Percentiles rank a stretch among this genome's conserved stretches.
phyloP scores from a whole-genome alignment of 35 echinoderm and acorn worm genomes.

The Diadema setosum region DNA sequence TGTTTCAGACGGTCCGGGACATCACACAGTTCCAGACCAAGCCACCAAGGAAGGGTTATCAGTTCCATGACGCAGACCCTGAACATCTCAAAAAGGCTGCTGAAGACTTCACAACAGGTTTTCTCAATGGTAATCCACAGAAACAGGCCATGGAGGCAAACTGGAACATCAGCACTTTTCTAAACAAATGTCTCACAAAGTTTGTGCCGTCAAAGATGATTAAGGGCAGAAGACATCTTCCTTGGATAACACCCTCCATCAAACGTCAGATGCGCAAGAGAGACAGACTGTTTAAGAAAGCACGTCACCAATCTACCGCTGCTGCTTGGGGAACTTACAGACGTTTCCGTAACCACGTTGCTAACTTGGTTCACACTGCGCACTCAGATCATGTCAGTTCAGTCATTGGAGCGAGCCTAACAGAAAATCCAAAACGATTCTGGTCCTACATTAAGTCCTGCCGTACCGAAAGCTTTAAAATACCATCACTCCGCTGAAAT shows the following conservation, averaged over 20 bases:
- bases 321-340: background rate
- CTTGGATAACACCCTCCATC: background rate
- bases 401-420: too few species aligned
- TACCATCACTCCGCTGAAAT: too few species aligned
- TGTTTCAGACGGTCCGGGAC: background rate
- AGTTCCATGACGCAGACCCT: slow-evolving; percentile 18
- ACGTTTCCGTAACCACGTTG: background rate
- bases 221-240: background rate
- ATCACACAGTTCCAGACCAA: slow-evolving; percentile 6
- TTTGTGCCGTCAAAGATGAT: too few species aligned
- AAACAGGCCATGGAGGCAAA: slow-evolving; percentile 26
- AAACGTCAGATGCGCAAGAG: background rate
- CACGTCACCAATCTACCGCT: too few species aligned
- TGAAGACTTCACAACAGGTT: background rate
- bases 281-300: too few species aligned
- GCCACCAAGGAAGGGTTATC: background rate
- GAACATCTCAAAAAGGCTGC: background rate
- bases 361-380: too few species aligned
- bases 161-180: background rate
- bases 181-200: background rate
- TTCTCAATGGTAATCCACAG: background rate
- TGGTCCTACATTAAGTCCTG: too few species aligned
- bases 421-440: too few species aligned
- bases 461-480: too few species aligned
- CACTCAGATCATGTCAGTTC: too few species aligned